phyloP scores from a whole-genome alignment of 2,888 invertebrate genomes.

The Idaea dimidiata region DNA sequence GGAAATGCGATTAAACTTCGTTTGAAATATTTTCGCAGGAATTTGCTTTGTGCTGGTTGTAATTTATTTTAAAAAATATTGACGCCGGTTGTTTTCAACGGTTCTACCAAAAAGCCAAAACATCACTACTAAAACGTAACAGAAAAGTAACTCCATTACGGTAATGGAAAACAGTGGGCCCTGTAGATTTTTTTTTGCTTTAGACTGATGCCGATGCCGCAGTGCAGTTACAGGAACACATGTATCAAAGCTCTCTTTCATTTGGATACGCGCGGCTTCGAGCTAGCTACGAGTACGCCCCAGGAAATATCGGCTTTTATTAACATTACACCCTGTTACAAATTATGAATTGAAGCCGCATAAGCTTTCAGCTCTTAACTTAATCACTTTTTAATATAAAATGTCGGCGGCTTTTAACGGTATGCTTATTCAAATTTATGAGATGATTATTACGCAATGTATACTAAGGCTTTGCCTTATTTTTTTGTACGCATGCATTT shows the following conservation, averaged over 20 bases:
- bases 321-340: conserved; percentile 54
- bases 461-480: neutral
- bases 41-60: conserved; percentile 25
- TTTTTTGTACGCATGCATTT: neutral
- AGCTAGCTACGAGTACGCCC: conserved; percentile 38
- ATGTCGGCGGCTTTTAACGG: conserved; percentile 3
- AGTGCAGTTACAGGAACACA: conserved; percentile 72
- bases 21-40: conserved; percentile 31
- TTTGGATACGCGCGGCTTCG: conserved; percentile 54
- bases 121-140: conserved; percentile 59
- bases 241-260: conserved; percentile 73
- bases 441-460: neutral
- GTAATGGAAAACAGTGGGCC: conserved; percentile 74
- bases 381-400: conserved; percentile 31
- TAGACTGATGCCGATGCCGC: conserved; percentile 64
- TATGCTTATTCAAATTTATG: conserved; percentile 2
- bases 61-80: conserved; percentile 34
- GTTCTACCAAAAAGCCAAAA: conserved; percentile 39
- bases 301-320: conserved; percentile 63
- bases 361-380: conserved; percentile 33
- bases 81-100: conserved; percentile 25
- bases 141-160: conserved; percentile 69
- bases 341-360: conserved; percentile 49
- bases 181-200: conserved; percentile 55
- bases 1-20: conserved; percentile 37